Conservation (phyloP, 2,797 vertebrate genomes). For the Sphenopsis melanotis region DNA sequence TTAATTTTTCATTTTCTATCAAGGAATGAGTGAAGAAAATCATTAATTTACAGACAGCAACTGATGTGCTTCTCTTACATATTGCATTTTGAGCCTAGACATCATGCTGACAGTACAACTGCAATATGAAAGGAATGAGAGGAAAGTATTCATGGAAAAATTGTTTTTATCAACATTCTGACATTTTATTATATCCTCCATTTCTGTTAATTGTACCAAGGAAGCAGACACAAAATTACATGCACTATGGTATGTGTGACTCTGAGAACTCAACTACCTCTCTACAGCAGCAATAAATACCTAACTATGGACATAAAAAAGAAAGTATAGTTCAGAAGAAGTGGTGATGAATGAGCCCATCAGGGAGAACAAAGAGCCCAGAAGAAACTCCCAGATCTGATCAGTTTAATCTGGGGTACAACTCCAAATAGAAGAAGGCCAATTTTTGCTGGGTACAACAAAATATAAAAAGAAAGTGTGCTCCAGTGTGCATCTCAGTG, state of each 20-base stretch:
- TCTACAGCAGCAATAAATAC: not conserved
- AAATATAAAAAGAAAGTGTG: not conserved
- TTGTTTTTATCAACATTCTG: conserved; percentile 14
- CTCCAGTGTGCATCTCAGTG: not conserved
- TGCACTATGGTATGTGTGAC: not conserved
- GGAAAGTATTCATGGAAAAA: not conserved
- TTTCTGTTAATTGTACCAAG: conserved; percentile 13
- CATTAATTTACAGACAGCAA: conserved; percentile 41
- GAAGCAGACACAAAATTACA: not conserved
- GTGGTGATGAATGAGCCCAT: not conserved
- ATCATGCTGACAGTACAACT: not conserved
- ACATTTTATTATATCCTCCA: not conserved
- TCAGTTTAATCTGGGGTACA: not conserved
- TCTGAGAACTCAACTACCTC: not conserved
- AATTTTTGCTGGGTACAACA: not conserved
- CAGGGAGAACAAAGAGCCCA: not conserved
- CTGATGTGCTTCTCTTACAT: conserved; percentile 25
- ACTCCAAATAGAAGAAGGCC: not conserved
- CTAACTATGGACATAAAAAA: not conserved
- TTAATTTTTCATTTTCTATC: conserved; percentile 62
- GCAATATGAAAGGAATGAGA: not conserved
- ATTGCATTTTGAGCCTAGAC: not conserved
- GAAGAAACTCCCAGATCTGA: not conserved
- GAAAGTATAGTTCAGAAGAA: not conserved
- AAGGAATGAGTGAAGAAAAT: conserved; percentile 27